Base-by-base conservation (phyloP, 2,797 vertebrate genomes). In the Pantherophis vulpinus region DNA sequence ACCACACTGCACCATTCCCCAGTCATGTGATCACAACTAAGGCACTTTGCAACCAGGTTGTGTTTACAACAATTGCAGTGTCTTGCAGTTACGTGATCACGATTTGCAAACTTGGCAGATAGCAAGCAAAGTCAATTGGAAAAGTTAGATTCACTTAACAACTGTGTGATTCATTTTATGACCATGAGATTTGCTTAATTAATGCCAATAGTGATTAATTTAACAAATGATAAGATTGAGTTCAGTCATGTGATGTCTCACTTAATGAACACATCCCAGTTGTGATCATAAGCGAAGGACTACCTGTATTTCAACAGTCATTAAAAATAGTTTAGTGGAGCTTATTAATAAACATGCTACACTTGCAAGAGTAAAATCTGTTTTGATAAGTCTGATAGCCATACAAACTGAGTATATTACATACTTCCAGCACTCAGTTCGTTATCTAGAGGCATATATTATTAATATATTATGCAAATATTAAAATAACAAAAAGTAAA, bases 401-500 rank as follows among this genome's bases (percentile, higher is more conserved):
- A 96, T 16, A 93, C 87, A 88, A 96, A 95, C 92, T 90, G 94
- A 95, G 29, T 61, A 89, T 25, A 47, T 32, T 42, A 89, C 9
- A 47, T 96, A 96, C 92, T 91, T 93, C 23, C 4, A 89, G 54
- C 90, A 23, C 32, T 79, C 32, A 79, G 32, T 93, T 88, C 92
- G 91, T 96, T 96, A 95, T 88, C 88, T 88, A 95, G 92, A 66
- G 4, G 27, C 61, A n/a, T 66, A n/a, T 66, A 66, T 66, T 66
- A 66, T 66, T 66, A 29, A 66, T 66, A 66, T 66, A n/a, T 66
- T 66, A 66, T 66, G 92, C 91, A 94, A 94, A 96, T 95, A 97
- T 94, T 96, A 94, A 97, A 97, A 96, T 94, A 92, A 90, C 93
- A 96, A 87, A 86, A 74, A 74, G n/a, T 79, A 42, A 79, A 74